phyloP scores from a whole-genome alignment of 2,797 vertebrate species.

The Gymnocypris eckloni region DNA sequence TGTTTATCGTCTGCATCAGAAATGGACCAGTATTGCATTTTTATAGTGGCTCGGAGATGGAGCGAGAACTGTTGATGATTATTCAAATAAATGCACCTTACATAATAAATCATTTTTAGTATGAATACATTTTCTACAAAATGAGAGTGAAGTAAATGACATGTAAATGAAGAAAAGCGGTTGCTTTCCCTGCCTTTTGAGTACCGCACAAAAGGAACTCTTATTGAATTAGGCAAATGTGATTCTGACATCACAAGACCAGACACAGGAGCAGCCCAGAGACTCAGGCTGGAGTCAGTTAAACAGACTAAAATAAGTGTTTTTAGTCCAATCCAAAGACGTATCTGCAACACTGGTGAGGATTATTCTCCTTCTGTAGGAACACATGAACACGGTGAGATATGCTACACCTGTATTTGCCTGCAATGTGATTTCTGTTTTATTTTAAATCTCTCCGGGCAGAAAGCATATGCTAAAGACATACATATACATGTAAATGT shows the following conservation, averaged over 20 bases:
- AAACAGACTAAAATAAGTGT: not conserved
- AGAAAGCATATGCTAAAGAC: not conserved
- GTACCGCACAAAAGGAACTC: conserved; percentile 38
- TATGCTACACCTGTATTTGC: not conserved
- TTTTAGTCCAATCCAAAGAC: not conserved
- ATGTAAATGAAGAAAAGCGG: not conserved
- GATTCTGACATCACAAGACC: conserved; percentile 70
- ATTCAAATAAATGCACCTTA: not conserved
- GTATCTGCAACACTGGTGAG: not conserved
- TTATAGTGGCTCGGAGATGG: not conserved
- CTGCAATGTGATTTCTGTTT: not conserved
- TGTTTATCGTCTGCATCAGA: conserved; percentile 75
- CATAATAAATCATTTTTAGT: not conserved
- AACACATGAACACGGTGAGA: conserved; percentile 25
- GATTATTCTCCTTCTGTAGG: not conserved
- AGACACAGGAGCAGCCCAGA: conserved; percentile 45
- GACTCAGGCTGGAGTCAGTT: conserved; percentile 35
- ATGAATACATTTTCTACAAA: not conserved
- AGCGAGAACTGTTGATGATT: conserved; percentile 1
- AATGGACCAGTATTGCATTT: conserved; percentile 27
- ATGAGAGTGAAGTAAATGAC: not conserved
- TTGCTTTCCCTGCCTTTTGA: conserved; percentile 8
- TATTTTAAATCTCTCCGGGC: not conserved
- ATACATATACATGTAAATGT: not conserved
- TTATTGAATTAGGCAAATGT: conserved; percentile 80